Evolutionary conservation across 2,888 invertebrate genomes (phyloP), one percentile per base, ranked within the genome.

Genomic region (Acronicta psi): DNA sequence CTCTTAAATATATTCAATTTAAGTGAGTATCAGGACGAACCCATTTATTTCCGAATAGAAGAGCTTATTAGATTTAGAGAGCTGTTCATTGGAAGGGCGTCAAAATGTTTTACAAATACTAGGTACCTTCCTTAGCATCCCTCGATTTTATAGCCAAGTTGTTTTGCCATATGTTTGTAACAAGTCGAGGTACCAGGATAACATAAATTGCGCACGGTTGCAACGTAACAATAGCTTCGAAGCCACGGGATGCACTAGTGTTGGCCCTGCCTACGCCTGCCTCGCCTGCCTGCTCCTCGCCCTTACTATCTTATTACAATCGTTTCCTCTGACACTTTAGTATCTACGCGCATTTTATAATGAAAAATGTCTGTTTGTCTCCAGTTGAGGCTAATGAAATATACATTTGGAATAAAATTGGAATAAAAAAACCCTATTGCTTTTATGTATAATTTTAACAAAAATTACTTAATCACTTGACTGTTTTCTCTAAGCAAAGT

Each of bases 251-350:
- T 81, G 84, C 81, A 75, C 81, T 72, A 58, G 81, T 77, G 64
- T 72, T 76, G 62, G 69, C 49, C 62, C 66, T 61, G 62, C 78
- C 75, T 71, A 75, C 72, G 77, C 69, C 55, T 53, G 59, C 73
- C 53, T 61, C 47, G 54, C 40, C 62, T 64, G 64, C 54, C 47
- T 79, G 81, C 76, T 79, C 80, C 76, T 82, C 76, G 79, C 81
- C 82, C 73, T 75, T 79, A 83, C 87, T 91, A 91, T 89, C 88
- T 91, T 91, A 90, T 89, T 87, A 86, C 89, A 80, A 87, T 88
- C 87, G 87, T 88, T 86, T 86, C 87, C 86, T 85, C 84, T 87
- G 87, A 89, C 90, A 91, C 85, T 92, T 91, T 89, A 92, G 80
- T 88, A 87, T 87, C 82, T 82, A 77, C 70, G 77, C 81, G 81